A percentile compares a stretch with the other conserved stretches of the same genome.
Evolutionary conservation across 2,113 vertebrate species (phyloP).

Genomic region (Halcyon senegalensis): DNA sequence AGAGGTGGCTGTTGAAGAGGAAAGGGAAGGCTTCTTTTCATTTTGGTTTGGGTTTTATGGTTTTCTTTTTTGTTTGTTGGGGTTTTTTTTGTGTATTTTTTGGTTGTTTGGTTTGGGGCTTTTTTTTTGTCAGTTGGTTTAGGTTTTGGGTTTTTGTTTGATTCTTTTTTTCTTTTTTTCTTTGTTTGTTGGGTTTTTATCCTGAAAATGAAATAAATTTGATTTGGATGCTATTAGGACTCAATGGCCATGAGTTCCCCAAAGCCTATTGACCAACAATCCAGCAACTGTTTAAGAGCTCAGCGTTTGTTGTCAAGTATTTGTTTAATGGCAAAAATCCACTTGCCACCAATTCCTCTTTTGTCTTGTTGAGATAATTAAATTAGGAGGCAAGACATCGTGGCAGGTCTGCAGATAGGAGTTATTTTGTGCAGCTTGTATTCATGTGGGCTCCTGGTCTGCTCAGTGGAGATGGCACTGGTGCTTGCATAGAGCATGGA

Average conservation of each 20-base stretch:
- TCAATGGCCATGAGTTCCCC: not conserved
- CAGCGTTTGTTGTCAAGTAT: not conserved
- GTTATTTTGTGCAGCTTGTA: not conserved
- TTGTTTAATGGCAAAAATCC: not conserved
- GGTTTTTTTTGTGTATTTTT: too few species aligned
- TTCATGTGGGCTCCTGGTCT: rapidly evolving
- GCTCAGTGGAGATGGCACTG: not conserved
- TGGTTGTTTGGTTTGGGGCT: not conserved
- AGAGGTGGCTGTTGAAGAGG: not conserved
- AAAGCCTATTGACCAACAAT: not conserved
- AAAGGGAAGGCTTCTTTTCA: not conserved
- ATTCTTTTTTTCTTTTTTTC: not conserved
- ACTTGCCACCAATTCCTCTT: not conserved
- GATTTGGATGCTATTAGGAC: not conserved
- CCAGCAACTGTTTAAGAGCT: not conserved
- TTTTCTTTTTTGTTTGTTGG: too few species aligned
- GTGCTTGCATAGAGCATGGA: rapidly evolving
- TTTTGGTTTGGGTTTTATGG: not conserved
- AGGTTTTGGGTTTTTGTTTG: not conserved
- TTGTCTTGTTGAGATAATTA: not conserved
- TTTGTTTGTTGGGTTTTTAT: not conserved
- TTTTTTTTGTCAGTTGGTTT: too few species aligned
- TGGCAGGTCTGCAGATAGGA: not conserved
- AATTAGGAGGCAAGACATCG: not conserved
- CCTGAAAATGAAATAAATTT: not conserved